These are phyloP conservation scores for Ploceus nigricollis DNA, from an alignment of 2,113 vertebrate species.

Conservation along the genomic window DNA sequence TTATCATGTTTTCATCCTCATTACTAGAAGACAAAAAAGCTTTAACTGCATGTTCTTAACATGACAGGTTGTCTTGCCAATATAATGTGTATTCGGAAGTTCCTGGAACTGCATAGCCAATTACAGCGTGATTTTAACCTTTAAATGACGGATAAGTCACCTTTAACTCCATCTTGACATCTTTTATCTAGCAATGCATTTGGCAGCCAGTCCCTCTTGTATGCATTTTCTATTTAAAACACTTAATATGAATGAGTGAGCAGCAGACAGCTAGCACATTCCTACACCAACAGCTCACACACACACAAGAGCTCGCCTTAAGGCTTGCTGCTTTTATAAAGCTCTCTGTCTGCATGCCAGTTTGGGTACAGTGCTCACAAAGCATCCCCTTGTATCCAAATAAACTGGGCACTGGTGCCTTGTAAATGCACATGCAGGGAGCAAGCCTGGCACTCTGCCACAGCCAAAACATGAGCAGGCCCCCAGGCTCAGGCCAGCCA, in stretches of 20 bases:
- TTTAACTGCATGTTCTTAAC: not conserved
- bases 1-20: not conserved
- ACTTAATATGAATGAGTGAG: not conserved
- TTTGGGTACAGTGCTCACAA: not conserved
- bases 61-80: not conserved
- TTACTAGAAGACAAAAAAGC: not conserved
- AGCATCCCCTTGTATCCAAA: not conserved
- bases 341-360: rapidly evolving
- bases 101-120: not conserved
- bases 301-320: not conserved
- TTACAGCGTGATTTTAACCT: not conserved
- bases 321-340: not conserved
- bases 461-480: not conserved
- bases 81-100: not conserved
- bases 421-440: not conserved
- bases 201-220: not conserved
- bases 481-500: rapidly evolving
- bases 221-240: not conserved
- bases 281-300: not conserved
- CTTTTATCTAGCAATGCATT: not conserved
- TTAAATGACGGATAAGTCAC: not conserved
- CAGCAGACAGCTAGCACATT: not conserved
- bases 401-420: not conserved
- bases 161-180: not conserved
- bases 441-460: not conserved